phyloP scores from a whole-genome alignment of 2,113 vertebrate genomes.

The Onychostruthus taczanowskii region DNA sequence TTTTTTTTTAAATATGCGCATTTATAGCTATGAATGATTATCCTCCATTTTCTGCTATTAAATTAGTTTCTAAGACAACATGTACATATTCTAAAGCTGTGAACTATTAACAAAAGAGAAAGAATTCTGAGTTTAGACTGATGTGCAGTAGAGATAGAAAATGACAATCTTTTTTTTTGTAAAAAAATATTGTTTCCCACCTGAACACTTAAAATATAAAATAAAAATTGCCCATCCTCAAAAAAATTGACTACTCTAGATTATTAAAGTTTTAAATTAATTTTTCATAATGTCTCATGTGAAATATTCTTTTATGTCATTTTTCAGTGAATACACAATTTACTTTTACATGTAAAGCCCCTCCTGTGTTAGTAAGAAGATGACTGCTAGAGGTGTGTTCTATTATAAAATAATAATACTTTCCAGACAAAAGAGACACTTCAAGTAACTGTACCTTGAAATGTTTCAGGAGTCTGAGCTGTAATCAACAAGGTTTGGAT shows the following conservation, averaged over 20 bases:
- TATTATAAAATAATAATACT: constrained; percentile 19
- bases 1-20: background rate
- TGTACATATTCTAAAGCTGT: background rate
- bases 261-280: background rate
- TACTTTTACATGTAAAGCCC: background rate
- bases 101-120: background rate
- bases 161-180: background rate
- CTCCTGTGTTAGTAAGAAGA: background rate
- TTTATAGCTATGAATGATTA: background rate
- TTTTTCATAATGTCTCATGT: background rate
- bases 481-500: background rate
- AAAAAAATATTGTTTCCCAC: background rate
- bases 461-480: constrained; percentile 1
- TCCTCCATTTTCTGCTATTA: background rate
- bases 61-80: background rate
- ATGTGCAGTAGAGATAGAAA: background rate
- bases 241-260: background rate
- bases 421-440: background rate
- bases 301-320: background rate
- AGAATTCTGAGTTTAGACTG: background rate
- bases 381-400: background rate
- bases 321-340: background rate
- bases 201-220: background rate
- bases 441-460: background rate
- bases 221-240: background rate